Base-by-base conservation (phyloP, 2,113 vertebrate genomes). In the Lophura nycthemera region DNA sequence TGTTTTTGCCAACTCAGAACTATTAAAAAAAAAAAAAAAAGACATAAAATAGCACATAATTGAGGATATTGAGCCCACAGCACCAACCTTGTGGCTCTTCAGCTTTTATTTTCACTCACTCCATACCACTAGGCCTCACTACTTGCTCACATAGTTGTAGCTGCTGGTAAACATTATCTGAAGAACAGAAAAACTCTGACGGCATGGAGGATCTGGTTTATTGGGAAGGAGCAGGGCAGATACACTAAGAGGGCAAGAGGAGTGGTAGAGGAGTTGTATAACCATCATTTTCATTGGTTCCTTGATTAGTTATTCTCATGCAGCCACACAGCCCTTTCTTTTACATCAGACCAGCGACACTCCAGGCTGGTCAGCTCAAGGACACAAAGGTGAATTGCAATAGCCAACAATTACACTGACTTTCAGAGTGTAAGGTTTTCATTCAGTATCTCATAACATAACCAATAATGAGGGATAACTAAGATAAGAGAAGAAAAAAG, bases 401-500 rank as follows among this genome's bases (percentile, higher is more conserved):
- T 24, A 91, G 50, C 56, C 75, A 93, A 71, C 21, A 67, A 43
- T 7, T 40, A 56, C 4, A 77, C 6, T 64, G 50, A 25, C 56
- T 74, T 93, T 42, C 59, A 77, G 60, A 96, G 81, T 24, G 38
- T 29, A 61, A 71, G 24, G 77, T 71, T 96, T 91, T 83, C 80
- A 88, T 83, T 91, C 75, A 57, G 45, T 93, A 83, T 71, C 79
- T 88, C 65, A 60, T 56, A 91, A 91, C 47, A 78, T 43, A 83
- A 94, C 25, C 56, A 88, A 71, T 83, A 61, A 71, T 90, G 76
- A 96, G 85, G 83, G 59, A 52, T n/a, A 93, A 88, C 43, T 74
- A 92, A 94, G 95, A 96, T 96, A 95, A 96, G 95, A 65, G 89
- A 71, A 52, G n/a, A 25, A 18, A 64, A 67, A 91, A 79, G 34